Base-by-base conservation (phyloP, 2,797 vertebrate genomes). In the Protonibea diacanthus region DNA sequence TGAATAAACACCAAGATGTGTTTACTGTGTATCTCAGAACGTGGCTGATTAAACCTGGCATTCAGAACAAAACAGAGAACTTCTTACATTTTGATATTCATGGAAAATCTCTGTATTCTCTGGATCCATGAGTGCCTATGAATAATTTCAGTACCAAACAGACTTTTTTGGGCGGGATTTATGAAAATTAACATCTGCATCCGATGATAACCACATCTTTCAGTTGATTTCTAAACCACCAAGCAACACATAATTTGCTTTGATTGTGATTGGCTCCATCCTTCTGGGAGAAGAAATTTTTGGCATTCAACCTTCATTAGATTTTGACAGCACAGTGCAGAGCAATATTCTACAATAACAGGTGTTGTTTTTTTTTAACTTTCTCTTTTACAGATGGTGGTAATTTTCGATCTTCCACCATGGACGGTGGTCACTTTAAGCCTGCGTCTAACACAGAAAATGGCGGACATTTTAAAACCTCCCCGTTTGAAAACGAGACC, bases 401-500 rank as follows among this genome's bases (percentile, higher is more conserved):
- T 67, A 86, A 44, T 78, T 92, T 92, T 58, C 85, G 92, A 70
- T 92, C 91, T 55, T 51, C 94, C 25, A 94, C 96, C 71, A 93
- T 96, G 81, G 97, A 97, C 38, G 92, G 92, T 56, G 92, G 92
- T 81, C 96, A 96, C 73, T 95, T 94, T 0, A 96, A 96, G 90
- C 96, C 92, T 84, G 90, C 91, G 82, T 62, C 83, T 25, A 84
- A 66, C 78, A 44, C 87, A 23, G 93, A 93, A 71, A 89, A 87
- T 60, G 80, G 82, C 12, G 89, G 83, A 68, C 82, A 87, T 82
- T 90, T 91, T 62, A 93, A 92, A 86, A 73, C 89, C 45, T 94
- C 96, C 12, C 95, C 96, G 0, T 83, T 94, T 65, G 96, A 97
- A 78, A 95, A 93, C n/a, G 97, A 97, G 78, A 89, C 94, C 23